Evolutionary conservation across 2,888 invertebrate species (phyloP).

Genomic region (Mesorhabditis belari): DNA sequence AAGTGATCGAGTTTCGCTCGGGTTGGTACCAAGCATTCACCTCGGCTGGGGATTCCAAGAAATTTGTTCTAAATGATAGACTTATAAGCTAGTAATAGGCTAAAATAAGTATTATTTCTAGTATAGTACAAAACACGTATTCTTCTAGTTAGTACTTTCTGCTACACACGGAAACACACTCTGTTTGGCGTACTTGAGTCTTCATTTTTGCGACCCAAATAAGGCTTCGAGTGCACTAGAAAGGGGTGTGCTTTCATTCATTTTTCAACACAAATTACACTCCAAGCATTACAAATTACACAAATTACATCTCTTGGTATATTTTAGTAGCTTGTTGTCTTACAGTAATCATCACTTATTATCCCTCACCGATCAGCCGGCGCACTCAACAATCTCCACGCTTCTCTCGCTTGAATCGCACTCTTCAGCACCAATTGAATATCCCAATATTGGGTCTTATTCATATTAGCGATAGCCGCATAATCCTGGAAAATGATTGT

Average conservation of each 20-base stretch:
- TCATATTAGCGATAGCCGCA: conserved; percentile 18
- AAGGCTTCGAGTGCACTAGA: too few species aligned
- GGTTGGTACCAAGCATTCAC: conserved; percentile 51
- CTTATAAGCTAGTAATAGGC: not conserved
- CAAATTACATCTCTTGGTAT: too few species aligned
- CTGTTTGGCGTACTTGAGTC: too few species aligned
- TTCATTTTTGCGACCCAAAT: too few species aligned
- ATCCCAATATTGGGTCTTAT: conserved; percentile 19
- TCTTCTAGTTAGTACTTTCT: too few species aligned
- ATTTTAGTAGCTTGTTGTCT: too few species aligned
- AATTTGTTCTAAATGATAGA: conserved; percentile 19
- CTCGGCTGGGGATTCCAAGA: conserved; percentile 44
- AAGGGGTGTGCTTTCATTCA: too few species aligned
- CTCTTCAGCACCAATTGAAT: conserved; percentile 21
- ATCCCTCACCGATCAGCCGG: conserved; percentile 17
- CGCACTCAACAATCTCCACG: conserved; percentile 24
- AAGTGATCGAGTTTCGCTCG: conserved; percentile 47
- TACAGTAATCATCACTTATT: too few species aligned
- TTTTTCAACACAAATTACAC: too few species aligned
- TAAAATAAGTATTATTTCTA: not conserved
- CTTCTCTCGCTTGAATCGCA: conserved; percentile 36
- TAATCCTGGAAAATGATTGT: conserved; percentile 20
- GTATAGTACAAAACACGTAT: not conserved
- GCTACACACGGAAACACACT: too few species aligned
- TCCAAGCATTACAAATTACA: too few species aligned